These are phyloP conservation scores for Caenorhabditis drosophilae DNA, from an alignment of 2,888 invertebrate genomes.

Conservation along the genomic window DNA sequence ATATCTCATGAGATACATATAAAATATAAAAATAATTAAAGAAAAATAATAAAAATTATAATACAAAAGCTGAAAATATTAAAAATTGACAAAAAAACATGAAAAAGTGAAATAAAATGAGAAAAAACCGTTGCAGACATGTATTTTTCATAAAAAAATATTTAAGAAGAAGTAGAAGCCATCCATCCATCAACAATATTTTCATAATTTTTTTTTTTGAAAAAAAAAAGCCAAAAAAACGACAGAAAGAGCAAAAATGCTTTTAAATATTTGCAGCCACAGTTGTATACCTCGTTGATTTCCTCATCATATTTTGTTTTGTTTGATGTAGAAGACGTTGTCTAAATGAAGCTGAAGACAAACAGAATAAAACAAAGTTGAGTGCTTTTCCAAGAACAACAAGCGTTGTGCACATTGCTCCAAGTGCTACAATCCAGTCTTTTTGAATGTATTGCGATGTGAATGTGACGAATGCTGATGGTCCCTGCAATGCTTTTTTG, in stretches of 20 bases:
- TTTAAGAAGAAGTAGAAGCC: too few relatives aligned
- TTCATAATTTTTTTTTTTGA: too few relatives aligned
- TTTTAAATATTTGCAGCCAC: conserved; percentile 16
- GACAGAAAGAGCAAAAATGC: not conserved
- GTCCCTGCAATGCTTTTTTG: conserved; percentile 52
- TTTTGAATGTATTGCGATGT: conserved; percentile 34
- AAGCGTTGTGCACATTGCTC: conserved; percentile 51
- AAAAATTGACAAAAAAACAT: not conserved
- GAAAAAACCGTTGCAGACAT: too few relatives aligned
- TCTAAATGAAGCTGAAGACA: conserved; percentile 60
- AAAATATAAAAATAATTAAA: too few relatives aligned
- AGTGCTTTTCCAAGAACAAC: conserved; percentile 63
- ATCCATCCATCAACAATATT: too few relatives aligned
- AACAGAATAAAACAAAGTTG: conserved; percentile 66
- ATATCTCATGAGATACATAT: too few relatives aligned
- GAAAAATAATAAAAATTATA: too few relatives aligned
- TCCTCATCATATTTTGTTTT: conserved; percentile 49
- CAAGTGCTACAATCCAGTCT: conserved; percentile 31
- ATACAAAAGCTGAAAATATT: too few relatives aligned
- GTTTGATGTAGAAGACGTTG: conserved; percentile 55
- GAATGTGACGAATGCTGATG: conserved; percentile 51
- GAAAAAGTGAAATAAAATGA: not conserved
- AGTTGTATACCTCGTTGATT: conserved; percentile 50
- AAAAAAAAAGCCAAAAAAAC: not conserved
- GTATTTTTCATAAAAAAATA: not conserved